These are phyloP conservation scores for Porites lobata DNA, from an alignment of 92 coral and sea anemone species.

Conservation along the genomic window DNA sequence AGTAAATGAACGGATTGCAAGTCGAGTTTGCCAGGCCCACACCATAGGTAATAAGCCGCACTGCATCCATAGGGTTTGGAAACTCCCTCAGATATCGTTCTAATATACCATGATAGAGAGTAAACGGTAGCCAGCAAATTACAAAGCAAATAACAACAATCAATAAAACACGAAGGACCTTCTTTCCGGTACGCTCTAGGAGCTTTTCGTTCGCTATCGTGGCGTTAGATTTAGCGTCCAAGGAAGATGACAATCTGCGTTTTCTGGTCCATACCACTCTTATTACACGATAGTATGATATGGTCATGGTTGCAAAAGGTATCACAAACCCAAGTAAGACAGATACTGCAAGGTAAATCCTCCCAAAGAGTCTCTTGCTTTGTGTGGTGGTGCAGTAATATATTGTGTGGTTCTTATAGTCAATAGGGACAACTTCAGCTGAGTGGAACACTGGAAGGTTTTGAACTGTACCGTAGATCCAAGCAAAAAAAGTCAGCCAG, in stretches of 20 bases:
- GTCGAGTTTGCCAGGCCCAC: conserved; percentile 72
- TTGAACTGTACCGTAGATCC: conserved; percentile 60
- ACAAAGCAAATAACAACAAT: conserved; percentile 64
- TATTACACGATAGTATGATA: neutral
- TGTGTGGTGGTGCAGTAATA: conserved; percentile 58
- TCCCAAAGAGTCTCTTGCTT: conserved; percentile 50
- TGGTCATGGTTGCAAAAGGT: neutral
- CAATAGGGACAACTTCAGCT: conserved; percentile 41
- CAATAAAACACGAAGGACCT: conserved; percentile 62
- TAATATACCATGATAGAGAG: conserved; percentile 70
- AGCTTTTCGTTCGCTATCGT: neutral
- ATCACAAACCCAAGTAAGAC: conserved; percentile 45
- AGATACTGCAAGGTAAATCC: conserved; percentile 26
- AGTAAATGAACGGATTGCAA: conserved; percentile 79
- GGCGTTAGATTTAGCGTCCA: neutral
- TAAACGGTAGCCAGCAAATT: conserved; percentile 74
- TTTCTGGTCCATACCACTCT: neutral
- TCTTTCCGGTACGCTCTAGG: conserved; percentile 32
- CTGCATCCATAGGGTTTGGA: conserved; percentile 74
- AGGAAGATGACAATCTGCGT: conserved; percentile 6
- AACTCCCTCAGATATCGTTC: conserved; percentile 62
- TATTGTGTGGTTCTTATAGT: conserved; percentile 23
- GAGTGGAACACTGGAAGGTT: conserved; percentile 65
- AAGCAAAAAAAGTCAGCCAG: conserved; percentile 64
- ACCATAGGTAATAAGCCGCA: conserved; percentile 63